phyloP scores from a whole-genome alignment of 30 jellyfish, hydroid and myxozoan genomes.

The Cassiopea xamachana region DNA sequence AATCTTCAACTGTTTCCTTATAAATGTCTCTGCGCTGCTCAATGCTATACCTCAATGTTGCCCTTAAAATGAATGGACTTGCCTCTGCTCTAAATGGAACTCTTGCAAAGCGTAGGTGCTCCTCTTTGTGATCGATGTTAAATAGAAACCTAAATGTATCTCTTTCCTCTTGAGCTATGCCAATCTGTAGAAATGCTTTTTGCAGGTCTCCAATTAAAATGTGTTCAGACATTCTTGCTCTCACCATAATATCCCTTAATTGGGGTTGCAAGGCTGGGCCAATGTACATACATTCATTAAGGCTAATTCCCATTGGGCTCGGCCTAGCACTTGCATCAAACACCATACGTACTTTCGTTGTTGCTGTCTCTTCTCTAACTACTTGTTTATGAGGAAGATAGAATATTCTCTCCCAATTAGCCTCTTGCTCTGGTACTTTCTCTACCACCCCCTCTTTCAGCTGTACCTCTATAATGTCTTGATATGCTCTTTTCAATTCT shows the following conservation, averaged over 20 bases:
- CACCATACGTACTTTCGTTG: slow-evolving; percentile 51
- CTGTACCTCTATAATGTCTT: slow-evolving; percentile 55
- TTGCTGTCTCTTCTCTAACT: slow-evolving; percentile 39
- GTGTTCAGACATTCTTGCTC: slow-evolving; percentile 59
- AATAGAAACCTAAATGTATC: slow-evolving; percentile 53
- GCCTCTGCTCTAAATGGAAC: slow-evolving; percentile 66
- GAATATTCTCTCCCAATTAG: slow-evolving; percentile 40
- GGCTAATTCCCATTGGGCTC: slow-evolving; percentile 21
- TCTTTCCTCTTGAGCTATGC: slow-evolving; percentile 51
- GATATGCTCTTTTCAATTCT: slow-evolving; percentile 43
- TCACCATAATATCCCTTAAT: slow-evolving; percentile 53
- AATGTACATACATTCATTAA: slow-evolving; percentile 40
- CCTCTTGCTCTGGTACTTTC: slow-evolving; percentile 29
- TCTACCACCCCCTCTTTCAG: slow-evolving; percentile 46
- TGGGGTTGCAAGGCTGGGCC: slow-evolving; percentile 65
- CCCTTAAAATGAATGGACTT: slow-evolving; percentile 70
- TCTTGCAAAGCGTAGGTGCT: slow-evolving; percentile 69
- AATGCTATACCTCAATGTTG: slow-evolving; percentile 41
- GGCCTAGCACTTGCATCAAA: slow-evolving; percentile 58
- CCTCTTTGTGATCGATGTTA: slow-evolving; percentile 41
- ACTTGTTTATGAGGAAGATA: slow-evolving; percentile 61
- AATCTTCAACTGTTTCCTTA: slow-evolving; percentile 10
- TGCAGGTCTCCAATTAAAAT: slow-evolving; percentile 40
- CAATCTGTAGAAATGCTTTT: slow-evolving; percentile 53
- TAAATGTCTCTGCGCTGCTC: slow-evolving; percentile 31